Conservation (phyloP, 2,113 vertebrate genomes). For the Chloroceryle aenea region DNA sequence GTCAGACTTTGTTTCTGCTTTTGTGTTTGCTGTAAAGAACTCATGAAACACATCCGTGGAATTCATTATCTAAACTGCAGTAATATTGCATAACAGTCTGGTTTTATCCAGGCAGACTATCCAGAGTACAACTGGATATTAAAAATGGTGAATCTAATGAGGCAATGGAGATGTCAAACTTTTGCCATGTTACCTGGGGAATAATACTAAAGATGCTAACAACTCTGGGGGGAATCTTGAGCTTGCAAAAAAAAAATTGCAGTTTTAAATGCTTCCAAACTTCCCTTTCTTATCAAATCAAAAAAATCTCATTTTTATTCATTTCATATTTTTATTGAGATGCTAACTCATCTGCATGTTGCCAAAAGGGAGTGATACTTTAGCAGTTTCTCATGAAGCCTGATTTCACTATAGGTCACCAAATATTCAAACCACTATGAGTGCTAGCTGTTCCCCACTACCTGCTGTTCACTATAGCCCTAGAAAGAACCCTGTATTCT, state of each 20-base stretch:
- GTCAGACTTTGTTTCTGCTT: background rate
- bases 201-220: background rate
- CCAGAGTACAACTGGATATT: background rate
- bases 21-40: background rate
- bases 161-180: background rate
- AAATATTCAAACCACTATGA: background rate
- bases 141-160: background rate
- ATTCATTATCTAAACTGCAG: background rate
- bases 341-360: background rate
- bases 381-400: background rate
- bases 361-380: background rate
- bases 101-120: background rate
- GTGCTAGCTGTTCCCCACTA: background rate
- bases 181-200: background rate
- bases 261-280: background rate
- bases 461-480: background rate
- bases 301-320: background rate
- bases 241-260: background rate
- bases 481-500: background rate
- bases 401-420: background rate
- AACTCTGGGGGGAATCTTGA: background rate
- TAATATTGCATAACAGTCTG: background rate
- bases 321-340: background rate
- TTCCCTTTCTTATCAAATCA: background rate
- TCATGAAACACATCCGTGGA: background rate